Conservation (phyloP, 1,140 invertebrate species). For the Pseudomyrmex concolor region DNA sequence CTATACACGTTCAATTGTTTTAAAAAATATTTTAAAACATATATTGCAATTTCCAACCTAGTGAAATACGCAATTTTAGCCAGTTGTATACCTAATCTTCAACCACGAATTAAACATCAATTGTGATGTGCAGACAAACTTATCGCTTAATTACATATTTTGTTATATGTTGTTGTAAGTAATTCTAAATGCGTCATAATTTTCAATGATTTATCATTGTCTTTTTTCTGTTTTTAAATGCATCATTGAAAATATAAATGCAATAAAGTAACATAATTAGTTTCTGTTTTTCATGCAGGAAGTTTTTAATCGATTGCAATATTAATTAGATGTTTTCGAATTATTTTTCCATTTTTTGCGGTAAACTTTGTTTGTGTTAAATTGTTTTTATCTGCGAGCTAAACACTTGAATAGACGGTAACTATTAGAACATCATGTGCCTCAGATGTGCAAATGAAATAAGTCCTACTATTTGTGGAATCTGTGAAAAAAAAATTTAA, state of each 20-base stretch:
- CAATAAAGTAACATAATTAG: not conserved
- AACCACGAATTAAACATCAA: slow-evolving; percentile 25
- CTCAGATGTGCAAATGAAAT: too few relatives aligned
- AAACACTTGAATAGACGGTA: slow-evolving; percentile 29
- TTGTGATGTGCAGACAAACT: not conserved
- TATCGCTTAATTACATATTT: not conserved
- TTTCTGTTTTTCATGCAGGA: not conserved
- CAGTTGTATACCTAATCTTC: not conserved
- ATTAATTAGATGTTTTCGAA: not conserved
- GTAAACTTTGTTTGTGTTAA: not conserved
- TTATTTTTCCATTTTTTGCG: not conserved
- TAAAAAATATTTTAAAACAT: not conserved
- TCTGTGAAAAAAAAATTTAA: slow-evolving; percentile 20
- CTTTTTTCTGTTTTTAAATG: not conserved
- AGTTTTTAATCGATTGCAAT: not conserved
- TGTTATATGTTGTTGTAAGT: not conserved
- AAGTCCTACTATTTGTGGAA: not conserved
- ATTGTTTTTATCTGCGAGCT: not conserved
- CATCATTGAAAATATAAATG: not conserved
- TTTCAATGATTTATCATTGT: too few relatives aligned
- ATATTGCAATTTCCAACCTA: not conserved
- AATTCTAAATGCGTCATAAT: not conserved
- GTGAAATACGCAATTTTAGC: not conserved
- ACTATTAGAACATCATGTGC: too few relatives aligned
- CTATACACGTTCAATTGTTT: not conserved